phyloP scores from a whole-genome alignment of 2,113 vertebrate genomes.

The Rhinoderma darwinii region DNA sequence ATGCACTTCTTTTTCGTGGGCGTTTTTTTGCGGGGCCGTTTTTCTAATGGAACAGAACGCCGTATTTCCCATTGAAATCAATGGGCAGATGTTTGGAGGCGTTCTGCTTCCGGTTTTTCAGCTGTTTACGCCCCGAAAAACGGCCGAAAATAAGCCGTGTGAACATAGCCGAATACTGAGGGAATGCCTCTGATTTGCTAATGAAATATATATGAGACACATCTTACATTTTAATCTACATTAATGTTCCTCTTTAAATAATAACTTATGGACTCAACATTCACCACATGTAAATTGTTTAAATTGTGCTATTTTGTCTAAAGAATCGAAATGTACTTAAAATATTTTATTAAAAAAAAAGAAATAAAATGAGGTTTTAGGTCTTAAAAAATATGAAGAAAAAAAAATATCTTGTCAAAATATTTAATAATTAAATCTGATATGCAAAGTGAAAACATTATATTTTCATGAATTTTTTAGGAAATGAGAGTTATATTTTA shows the following conservation, averaged over 20 bases:
- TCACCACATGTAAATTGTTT: not conserved
- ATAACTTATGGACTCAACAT: not conserved
- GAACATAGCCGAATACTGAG: too few species aligned
- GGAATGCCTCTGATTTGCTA: too few species aligned
- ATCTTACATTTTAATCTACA: not conserved
- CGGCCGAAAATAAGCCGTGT: too few species aligned
- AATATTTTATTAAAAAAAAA: not conserved
- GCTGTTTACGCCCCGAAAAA: too few species aligned
- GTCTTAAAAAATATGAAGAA: not conserved
- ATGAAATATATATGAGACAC: too few species aligned
- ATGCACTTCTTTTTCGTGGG: too few species aligned
- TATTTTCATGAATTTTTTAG: not conserved
- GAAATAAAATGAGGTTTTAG: not conserved
- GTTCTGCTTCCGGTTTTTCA: too few species aligned
- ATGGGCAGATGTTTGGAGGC: too few species aligned
- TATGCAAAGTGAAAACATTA: conserved; percentile 32
- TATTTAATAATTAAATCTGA: conserved; percentile 35
- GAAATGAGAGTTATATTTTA: conserved; percentile 38
- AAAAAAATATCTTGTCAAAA: not conserved
- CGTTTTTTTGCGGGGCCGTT: too few species aligned
- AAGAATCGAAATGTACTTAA: not conserved
- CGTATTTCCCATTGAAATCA: too few species aligned
- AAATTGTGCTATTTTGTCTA: not conserved
- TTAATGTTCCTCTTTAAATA: not conserved
- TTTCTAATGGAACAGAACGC: too few species aligned